Evolutionary conservation across 2,888 invertebrate genomes (phyloP), one percentile per base, ranked within the genome.

Genomic region (Caenorhabditis sinica): DNA sequence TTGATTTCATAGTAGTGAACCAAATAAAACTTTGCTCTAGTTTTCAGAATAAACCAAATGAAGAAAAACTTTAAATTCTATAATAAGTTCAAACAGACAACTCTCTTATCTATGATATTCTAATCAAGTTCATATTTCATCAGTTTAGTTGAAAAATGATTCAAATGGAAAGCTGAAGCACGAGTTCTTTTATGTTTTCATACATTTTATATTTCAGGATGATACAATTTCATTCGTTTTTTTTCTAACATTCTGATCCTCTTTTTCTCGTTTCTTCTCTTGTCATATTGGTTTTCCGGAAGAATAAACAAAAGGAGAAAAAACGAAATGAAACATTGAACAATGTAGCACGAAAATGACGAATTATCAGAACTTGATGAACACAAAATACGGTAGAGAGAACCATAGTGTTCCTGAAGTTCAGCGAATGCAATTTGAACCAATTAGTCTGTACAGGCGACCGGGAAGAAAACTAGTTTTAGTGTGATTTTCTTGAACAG

Each of bases 231-330:
- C 25, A 28, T 71, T 36, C 36, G 28, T 68, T 60, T 43, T 58
- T 20, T 43, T 40, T 15, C 28, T 53, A 13, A 53, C 53, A 20
- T 23, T 56, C 56, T 56, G 56, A 43, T 15, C 43, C 49, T 74
- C 23, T 65, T 25, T 51, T n/a, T 75, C 30, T 58, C 17, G 56
- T 45, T 58, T 45, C 2, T 23, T 40, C 30, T 40, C 74, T 56
- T 56, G 65, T 56, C 28, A 28, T 56, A 56, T 56, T 60, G 66
- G 43, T 45, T 65, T 66, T 58, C 56, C 23, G 30, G 58, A 75
- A 75, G 66, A 40, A 45, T 28, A 75, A 75, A 75, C 66, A 75
- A 65, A 65, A 45, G n/a, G 33, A 33, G 20, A 36, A 9, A 23
- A 17, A 63, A 63, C 3, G 4, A 63, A 30, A 68, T 61, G 40